Percentiles rank a stretch among this genome's conserved stretches.
phyloP scores from a whole-genome alignment of 2,797 vertebrate genomes.

The Uromys caudimaculatus region DNA sequence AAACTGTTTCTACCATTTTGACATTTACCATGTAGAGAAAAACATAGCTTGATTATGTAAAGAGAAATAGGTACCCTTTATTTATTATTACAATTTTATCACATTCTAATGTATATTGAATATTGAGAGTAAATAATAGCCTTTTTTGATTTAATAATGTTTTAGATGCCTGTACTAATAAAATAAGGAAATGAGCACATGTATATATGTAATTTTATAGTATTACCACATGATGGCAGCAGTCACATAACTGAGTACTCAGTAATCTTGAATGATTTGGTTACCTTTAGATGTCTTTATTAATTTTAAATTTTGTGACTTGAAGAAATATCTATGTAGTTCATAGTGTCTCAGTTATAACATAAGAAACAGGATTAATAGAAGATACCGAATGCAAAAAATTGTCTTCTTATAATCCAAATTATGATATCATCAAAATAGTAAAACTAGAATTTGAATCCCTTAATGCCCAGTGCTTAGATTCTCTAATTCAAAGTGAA shows the following conservation, averaged over 20 bases:
- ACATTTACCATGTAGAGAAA: constrained; percentile 56
- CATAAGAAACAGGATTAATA: background rate
- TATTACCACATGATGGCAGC: constrained; percentile 85
- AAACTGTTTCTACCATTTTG: constrained; percentile 12
- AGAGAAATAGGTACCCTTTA: constrained; percentile 24
- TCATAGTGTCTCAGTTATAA: constrained; percentile 16
- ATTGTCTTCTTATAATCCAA: constrained; percentile 49
- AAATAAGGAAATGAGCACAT: constrained; percentile 32
- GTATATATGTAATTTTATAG: constrained; percentile 70
- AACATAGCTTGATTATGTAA: background rate
- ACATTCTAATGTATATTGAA: constrained; percentile 12
- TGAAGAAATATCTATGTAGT: background rate
- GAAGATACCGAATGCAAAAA: constrained; percentile 48
- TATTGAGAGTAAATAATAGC: background rate
- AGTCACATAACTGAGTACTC: constrained; percentile 73
- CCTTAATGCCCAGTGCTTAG: constrained; percentile 58
- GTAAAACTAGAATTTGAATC: constrained; percentile 52
- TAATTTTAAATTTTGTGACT: constrained; percentile 20
- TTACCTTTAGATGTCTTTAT: constrained; percentile 53
- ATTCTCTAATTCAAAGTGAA: constrained; percentile 51
- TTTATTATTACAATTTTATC: constrained; percentile 41
- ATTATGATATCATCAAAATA: constrained; percentile 65
- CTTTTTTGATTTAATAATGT: constrained; percentile 42
- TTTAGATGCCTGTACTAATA: constrained; percentile 22
- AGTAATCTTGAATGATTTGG: constrained; percentile 39